These are phyloP conservation scores for Noctua janthe DNA, from an alignment of 2,888 invertebrate species.

Conservation along the genomic window DNA sequence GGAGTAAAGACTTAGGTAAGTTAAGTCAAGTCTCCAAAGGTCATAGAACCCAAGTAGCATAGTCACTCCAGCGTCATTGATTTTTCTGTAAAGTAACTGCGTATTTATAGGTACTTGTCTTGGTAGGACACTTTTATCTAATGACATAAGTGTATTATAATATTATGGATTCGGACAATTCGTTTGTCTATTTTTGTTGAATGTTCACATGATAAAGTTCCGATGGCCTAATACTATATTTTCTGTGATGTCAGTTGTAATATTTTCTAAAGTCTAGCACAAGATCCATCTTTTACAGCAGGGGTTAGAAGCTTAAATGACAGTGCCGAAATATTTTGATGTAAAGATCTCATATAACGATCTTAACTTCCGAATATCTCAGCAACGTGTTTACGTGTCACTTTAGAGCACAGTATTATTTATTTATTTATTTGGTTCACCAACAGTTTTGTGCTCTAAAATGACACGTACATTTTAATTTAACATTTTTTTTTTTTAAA, in stretches of 20 bases:
- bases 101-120: background rate
- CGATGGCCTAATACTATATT: background rate
- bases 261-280: background rate
- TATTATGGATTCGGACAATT: background rate
- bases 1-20: no score
- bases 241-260: background rate
- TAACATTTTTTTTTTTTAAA: no score
- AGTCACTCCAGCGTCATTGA: background rate
- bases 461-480: no score
- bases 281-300: background rate
- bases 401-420: no score
- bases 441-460: no score
- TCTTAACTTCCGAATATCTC: background rate
- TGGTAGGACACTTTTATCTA: background rate
- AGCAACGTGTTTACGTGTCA: no score
- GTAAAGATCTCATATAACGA: background rate
- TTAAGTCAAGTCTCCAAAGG: background rate
- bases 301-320: background rate
- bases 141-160: background rate
- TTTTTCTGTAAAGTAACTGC: background rate
- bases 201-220: background rate
- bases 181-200: background rate
- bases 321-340: background rate
- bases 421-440: no score
- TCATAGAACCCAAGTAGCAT: background rate